phyloP scores from a whole-genome alignment of 2,113 vertebrate genomes.

The Rostratula benghalensis region DNA sequence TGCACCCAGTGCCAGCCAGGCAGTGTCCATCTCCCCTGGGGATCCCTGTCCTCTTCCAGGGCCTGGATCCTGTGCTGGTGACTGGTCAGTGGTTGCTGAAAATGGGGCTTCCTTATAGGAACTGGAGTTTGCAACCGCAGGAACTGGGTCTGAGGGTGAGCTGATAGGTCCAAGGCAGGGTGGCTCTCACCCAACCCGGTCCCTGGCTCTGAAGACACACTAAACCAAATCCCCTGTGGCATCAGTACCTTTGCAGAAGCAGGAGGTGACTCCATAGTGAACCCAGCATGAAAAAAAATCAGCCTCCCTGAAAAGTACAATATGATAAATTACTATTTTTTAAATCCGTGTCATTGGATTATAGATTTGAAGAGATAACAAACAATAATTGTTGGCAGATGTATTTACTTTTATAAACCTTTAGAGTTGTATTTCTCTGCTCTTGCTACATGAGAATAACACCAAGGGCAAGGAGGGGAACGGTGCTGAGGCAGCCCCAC shows the following conservation, averaged over 20 bases:
- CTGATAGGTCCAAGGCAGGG: accelerated
- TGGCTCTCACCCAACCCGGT: background rate
- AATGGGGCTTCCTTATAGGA: background rate
- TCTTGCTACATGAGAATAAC: background rate
- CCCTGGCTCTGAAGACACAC: background rate
- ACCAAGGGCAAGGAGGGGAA: background rate
- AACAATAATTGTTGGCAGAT: background rate
- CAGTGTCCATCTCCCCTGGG: background rate
- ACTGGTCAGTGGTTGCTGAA: background rate
- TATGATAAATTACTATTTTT: background rate
- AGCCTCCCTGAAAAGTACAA: background rate
- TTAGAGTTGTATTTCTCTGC: background rate
- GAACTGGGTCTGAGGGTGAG: background rate
- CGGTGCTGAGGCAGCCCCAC: background rate
- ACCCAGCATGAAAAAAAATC: background rate
- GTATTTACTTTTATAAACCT: background rate
- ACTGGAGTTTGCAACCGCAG: background rate
- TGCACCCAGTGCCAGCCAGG: background rate
- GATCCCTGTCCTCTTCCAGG: accelerated
- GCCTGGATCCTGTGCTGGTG: background rate
- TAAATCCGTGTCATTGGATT: background rate
- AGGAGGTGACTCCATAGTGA: background rate
- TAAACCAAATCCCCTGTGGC: background rate
- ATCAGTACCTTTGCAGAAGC: background rate
- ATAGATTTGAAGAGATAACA: background rate